Evolutionary conservation across 2,797 vertebrate species (phyloP), one percentile per base, ranked within the genome.

Genomic region (Xenopus petersii): DNA sequence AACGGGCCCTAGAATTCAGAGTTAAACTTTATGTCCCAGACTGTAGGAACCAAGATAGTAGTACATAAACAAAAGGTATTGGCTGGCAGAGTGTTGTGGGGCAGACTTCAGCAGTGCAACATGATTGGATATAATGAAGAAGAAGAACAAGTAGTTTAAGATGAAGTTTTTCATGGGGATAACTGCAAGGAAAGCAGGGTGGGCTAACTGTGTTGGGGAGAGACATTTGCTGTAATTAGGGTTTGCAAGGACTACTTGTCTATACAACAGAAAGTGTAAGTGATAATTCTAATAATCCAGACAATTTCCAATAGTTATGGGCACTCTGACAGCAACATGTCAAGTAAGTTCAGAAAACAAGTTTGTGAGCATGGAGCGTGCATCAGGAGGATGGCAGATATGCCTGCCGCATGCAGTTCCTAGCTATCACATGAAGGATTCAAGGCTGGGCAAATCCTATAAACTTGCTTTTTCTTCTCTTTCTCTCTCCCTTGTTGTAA

Each of bases 21-120:
- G 36, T 42, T 42, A 42, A 30, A 42, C 36, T 42, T 42, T 1
- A 42, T 7, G 36, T 42, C 36, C 36, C 36, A 42, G 36, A 6
- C 36, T 42, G 36, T 5, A 42, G 36, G 8, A 42, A 12, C 16
- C 66, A 70, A 65, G 71, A 51, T 51, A 73, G 42, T 66, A 70
- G 51, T 36, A 9, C 60, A 21, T 48, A 24, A 33, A 15, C 49
- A 24, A 68, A 59, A 64, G n/a, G 64, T 58, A 79, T 70, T 73
- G 71, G 71, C 73, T 30, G 64, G 24, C 15, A 56, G 15, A 11
- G 46, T 74, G 76, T 79, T 74, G 76, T 74, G 60, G 71, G 67
- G 76, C 71, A 79, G 71, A 79, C 64, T 64, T 69, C 60, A 73
- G 70, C 54, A 70, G 49, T 79, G 71, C 66, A 73, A 59, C 47